A percentile compares a stretch with the other conserved stretches of the same genome.
phyloP scores from a whole-genome alignment of 1,140 invertebrate species.

The Temnothorax nylanderi region DNA sequence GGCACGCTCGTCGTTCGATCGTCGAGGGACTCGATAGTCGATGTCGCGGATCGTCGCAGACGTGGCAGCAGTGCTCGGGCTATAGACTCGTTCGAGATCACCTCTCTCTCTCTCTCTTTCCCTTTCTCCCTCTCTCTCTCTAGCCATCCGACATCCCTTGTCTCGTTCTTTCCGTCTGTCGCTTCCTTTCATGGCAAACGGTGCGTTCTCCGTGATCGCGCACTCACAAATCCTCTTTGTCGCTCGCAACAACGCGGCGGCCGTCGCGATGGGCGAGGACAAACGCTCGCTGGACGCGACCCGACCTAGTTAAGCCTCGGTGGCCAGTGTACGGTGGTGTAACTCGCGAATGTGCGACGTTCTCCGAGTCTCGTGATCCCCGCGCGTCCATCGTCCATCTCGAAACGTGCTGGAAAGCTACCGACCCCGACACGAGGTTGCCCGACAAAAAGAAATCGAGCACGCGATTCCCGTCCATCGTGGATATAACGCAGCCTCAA shows the following conservation, averaged over 20 bases:
- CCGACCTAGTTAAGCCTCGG: not conserved
- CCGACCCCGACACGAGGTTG: not conserved
- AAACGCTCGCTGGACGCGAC: conserved; percentile 30
- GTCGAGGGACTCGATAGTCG: not conserved
- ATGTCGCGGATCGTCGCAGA: conserved; percentile 54
- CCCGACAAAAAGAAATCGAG: no score
- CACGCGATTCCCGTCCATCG: no score
- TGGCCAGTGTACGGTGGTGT: not conserved
- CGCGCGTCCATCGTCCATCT: no score
- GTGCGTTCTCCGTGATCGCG: conserved; percentile 48
- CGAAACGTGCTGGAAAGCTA: not conserved
- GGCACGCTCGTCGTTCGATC: conserved; percentile 40
- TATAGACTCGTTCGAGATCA: conserved; percentile 66
- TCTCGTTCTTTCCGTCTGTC: not conserved
- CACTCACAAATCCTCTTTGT: conserved; percentile 25
- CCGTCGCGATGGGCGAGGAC: conserved; percentile 54
- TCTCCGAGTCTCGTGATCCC: not conserved
- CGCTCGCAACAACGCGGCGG: conserved; percentile 16
- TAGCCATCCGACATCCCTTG: not conserved
- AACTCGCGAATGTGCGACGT: not conserved
- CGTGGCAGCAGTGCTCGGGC: conserved; percentile 67
- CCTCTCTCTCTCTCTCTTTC: not conserved
- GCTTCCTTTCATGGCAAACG: conserved; percentile 54
- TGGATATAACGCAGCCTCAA: not conserved
- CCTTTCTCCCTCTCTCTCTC: not conserved